Evolutionary conservation across 2,113 vertebrate species (phyloP).

Genomic region (Mormyrus lacerda): DNA sequence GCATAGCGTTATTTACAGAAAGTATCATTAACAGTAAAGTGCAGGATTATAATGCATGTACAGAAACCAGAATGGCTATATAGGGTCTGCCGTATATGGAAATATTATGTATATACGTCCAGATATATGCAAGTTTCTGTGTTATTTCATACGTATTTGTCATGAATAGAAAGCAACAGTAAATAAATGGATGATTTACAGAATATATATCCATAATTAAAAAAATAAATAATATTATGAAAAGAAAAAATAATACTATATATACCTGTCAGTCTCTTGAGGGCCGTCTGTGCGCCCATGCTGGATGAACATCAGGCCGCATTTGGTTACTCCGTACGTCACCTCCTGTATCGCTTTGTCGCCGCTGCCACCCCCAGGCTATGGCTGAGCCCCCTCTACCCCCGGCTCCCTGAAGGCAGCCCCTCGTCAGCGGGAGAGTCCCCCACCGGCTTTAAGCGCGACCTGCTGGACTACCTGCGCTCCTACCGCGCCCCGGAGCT

Average conservation of each 20-base stretch:
- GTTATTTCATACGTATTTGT: not conserved
- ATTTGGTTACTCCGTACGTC: too few relatives aligned
- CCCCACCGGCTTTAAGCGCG: conserved; percentile 79
- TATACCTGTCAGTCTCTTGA: not conserved
- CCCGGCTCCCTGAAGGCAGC: conserved; percentile 62
- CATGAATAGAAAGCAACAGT: not conserved
- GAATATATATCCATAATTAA: not conserved
- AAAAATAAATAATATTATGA: not conserved
- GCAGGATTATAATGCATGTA: too few relatives aligned
- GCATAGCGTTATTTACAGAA: too few relatives aligned
- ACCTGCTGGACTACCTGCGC: conserved; percentile 78
- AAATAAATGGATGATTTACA: not conserved
- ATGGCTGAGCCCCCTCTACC: conserved; percentile 92
- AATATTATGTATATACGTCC: too few relatives aligned
- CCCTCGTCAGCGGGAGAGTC: conserved; percentile 73
- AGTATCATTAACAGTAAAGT: too few relatives aligned
- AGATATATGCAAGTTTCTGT: too few relatives aligned
- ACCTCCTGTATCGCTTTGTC: not conserved
- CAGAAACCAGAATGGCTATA: too few relatives aligned
- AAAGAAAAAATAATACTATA: not conserved
- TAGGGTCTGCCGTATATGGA: too few relatives aligned
- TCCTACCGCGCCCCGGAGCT: conserved; percentile 73
- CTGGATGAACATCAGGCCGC: not conserved
- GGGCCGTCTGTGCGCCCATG: not conserved
- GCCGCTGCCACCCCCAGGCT: conserved; percentile 60